Evolutionary conservation across 2,888 invertebrate species (phyloP).

Genomic region (Perizoma flavofasciatum): DNA sequence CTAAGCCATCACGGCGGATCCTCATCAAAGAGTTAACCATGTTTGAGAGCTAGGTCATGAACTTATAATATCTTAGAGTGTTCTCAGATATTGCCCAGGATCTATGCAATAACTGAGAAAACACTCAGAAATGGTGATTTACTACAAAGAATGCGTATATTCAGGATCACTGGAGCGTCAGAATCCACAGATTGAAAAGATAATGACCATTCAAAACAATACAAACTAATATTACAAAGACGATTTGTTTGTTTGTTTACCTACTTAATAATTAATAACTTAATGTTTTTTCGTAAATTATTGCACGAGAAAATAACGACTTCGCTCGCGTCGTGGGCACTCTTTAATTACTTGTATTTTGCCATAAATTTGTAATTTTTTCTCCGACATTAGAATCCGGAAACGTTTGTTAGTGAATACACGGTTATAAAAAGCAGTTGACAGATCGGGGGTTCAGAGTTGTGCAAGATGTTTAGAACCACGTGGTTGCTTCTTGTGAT

Average conservation of each 20-base stretch:
- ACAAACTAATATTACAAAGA: constrained; percentile 2
- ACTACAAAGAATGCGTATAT: constrained; percentile 46
- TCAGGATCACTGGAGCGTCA: constrained; percentile 49
- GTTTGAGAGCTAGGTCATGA: no score
- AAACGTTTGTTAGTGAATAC: neutral
- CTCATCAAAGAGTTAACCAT: no score
- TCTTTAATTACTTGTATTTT: no score
- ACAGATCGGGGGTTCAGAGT: neutral
- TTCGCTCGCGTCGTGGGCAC: no score
- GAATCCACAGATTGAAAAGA: constrained; percentile 28
- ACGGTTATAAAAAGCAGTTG: constrained; percentile 9
- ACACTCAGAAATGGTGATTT: constrained; percentile 20
- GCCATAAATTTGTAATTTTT: neutral
- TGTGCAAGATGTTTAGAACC: constrained; percentile 13
- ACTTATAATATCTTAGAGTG: no score
- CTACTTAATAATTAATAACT: no score
- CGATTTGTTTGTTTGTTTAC: constrained; percentile 5
- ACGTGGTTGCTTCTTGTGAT: constrained; percentile 11
- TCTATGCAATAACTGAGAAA: neutral
- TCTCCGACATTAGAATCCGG: neutral
- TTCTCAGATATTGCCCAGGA: no score
- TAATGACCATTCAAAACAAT: constrained; percentile 9
- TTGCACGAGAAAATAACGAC: no score
- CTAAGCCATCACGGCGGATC: no score
- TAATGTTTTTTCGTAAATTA: no score